Evolutionary conservation across 92 coral and sea anemone species (phyloP).

Genomic region (Bergia puertoricense): DNA sequence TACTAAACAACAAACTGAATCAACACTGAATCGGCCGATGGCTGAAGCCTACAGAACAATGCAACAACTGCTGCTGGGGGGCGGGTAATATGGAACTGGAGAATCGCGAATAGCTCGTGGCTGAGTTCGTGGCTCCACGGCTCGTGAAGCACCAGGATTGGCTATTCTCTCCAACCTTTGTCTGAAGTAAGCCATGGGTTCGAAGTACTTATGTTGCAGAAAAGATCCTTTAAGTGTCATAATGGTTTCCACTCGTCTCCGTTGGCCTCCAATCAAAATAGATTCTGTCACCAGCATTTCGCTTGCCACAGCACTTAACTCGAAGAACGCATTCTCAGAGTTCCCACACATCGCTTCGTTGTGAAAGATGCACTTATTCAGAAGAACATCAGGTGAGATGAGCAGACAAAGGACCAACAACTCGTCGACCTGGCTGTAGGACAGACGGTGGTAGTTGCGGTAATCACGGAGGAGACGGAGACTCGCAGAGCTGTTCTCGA

Average conservation of each 20-base stretch:
- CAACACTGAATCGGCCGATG: too few relatives aligned
- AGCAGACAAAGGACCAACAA: conserved; percentile 36
- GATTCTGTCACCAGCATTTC: conserved; percentile 43
- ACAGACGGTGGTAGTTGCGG: conserved; percentile 25
- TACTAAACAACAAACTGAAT: background rate
- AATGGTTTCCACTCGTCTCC: conserved; percentile 36
- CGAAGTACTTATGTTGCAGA: conserved; percentile 24
- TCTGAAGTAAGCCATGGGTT: conserved; percentile 36
- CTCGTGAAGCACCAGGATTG: background rate
- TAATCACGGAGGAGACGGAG: conserved; percentile 24
- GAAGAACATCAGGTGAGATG: conserved; percentile 45
- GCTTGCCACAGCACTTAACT: conserved; percentile 41
- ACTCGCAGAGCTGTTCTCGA: background rate
- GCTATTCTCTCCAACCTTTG: conserved; percentile 37
- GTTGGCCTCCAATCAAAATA: conserved; percentile 50
- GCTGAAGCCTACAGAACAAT: background rate
- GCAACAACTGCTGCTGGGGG: conserved; percentile 4
- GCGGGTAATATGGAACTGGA: background rate
- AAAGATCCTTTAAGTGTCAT: conserved; percentile 40
- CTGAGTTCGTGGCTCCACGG: background rate
- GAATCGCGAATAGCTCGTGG: background rate
- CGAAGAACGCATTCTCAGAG: conserved; percentile 17
- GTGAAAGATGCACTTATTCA: conserved; percentile 38
- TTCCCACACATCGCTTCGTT: conserved; percentile 48
- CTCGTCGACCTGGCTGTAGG: conserved; percentile 33